Evolutionary conservation across 2,888 invertebrate species (phyloP), one percentile per base, ranked within the genome.

Genomic region (Drosophila pegasa): DNA sequence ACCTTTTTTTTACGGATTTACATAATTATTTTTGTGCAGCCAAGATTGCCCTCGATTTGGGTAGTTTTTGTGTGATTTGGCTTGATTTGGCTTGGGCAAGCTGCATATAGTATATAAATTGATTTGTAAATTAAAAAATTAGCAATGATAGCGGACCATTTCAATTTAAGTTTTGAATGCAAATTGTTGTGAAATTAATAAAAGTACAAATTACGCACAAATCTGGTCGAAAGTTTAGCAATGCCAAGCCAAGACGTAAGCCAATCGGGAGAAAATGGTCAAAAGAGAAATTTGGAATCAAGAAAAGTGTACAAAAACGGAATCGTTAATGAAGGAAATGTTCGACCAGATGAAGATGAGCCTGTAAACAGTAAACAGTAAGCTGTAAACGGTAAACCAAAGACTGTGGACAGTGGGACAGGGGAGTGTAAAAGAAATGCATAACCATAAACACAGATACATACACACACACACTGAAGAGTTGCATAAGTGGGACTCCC

Each of bases 261-360:
- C 70, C 31, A 35, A 40, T 57, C 48, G 18, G 55, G 57, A 67
- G 37, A 70, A 70, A 82, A 85, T 78, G 61, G 52, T 25, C 56
- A 70, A 85, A 85, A 85, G 83, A 80, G 83, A 82, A 82, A 82
- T 81, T 56, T 31, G 63, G 20, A 20, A 48, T 22, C 48, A 48
- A 83, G 71, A 78, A 84, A 80, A 80, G 45, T 71, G 58, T 51
- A 75, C 75, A 58, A 81, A 76, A 84, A 70, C 73, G 73, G 78
- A 80, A 87, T 87, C 31, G 85, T 74, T 84, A 84, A 84, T 87
- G 87, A 87, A 85, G 84, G 80, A 84, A 87, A 84, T 87, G 80
- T 61, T 66, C 60, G 71, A 51, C 43, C 56, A 45, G 60, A 57
- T 48, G 64, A 64, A 84, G 78, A 71, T 71, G 77, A 81, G 83